phyloP scores from a whole-genome alignment of 2,113 vertebrate species.

The Gallinago media region DNA sequence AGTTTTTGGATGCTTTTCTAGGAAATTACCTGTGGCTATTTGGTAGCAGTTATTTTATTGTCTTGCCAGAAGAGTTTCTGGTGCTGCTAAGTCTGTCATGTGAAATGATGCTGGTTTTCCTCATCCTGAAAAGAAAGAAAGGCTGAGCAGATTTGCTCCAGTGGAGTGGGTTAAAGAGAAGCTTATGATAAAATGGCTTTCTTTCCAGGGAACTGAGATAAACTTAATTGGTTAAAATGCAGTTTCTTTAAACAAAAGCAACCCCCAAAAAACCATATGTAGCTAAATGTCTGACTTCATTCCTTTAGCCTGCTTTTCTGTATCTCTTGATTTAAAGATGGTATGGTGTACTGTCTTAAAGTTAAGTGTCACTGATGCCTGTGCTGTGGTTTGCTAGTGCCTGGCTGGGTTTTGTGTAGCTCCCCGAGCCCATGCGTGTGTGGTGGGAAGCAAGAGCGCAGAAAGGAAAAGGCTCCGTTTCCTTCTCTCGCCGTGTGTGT shows the following conservation, averaged over 20 bases:
- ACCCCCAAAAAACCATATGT: too few relatives aligned
- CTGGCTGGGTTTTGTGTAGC: background rate
- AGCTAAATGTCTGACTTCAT: background rate
- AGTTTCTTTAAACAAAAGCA: background rate
- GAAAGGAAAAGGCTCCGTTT: background rate
- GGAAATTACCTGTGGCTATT: background rate
- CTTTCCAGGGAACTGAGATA: background rate
- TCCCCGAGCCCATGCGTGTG: background rate
- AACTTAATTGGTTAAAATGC: background rate
- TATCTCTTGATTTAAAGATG: background rate
- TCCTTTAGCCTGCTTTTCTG: background rate
- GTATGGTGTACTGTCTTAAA: background rate
- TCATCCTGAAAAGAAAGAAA: background rate
- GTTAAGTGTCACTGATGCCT: background rate
- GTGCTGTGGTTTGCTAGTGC: background rate
- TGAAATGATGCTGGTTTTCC: background rate
- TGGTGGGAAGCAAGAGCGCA: background rate
- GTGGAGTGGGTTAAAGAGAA: background rate
- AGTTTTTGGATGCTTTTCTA: background rate
- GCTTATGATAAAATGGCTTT: background rate
- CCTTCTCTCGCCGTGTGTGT: background rate
- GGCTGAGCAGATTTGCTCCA: background rate
- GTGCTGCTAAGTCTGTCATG: background rate
- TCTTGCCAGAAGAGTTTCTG: background rate
- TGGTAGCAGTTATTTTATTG: background rate